Percentiles rank a stretch among this genome's conserved stretches.
phyloP scores from a whole-genome alignment of 2,113 vertebrate genomes.

The Fulmarus glacialis region DNA sequence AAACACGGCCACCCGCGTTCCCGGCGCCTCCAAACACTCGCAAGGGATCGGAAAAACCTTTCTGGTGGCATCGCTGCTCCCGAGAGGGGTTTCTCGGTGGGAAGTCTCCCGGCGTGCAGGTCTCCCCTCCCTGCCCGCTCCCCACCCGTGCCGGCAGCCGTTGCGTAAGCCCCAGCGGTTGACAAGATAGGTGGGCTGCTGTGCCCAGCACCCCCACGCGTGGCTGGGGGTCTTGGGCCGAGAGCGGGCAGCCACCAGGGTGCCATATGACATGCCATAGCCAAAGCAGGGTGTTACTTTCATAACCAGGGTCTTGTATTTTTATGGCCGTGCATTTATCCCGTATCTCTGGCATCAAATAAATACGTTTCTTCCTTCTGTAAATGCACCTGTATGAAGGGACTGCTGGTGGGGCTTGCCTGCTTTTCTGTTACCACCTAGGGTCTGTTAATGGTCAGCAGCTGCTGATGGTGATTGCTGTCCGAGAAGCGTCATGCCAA shows the following conservation, averaged over 20 bases:
- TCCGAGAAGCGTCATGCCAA: background rate
- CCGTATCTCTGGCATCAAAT: accelerated
- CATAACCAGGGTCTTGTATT: background rate
- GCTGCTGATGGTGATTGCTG: background rate
- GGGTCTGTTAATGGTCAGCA: background rate
- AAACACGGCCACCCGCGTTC: background rate
- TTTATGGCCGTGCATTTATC: accelerated
- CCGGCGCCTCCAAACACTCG: background rate
- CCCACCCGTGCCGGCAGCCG: background rate
- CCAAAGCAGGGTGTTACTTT: background rate
- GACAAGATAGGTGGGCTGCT: background rate
- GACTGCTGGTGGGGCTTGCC: background rate
- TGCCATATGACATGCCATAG: accelerated
- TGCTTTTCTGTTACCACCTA: background rate
- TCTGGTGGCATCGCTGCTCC: background rate
- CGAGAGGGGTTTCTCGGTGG: background rate
- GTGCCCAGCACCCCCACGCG: background rate
- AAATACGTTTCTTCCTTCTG: background rate
- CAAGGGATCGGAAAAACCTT: background rate
- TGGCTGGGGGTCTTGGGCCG: background rate
- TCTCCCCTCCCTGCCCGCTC: background rate
- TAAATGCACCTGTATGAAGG: background rate
- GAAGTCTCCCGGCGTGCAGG: background rate
- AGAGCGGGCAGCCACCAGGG: background rate
- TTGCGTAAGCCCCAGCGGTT: slow-evolving; percentile 64